Conservation (phyloP, 2,888 invertebrate species). For the Athripsodes cinereus region DNA sequence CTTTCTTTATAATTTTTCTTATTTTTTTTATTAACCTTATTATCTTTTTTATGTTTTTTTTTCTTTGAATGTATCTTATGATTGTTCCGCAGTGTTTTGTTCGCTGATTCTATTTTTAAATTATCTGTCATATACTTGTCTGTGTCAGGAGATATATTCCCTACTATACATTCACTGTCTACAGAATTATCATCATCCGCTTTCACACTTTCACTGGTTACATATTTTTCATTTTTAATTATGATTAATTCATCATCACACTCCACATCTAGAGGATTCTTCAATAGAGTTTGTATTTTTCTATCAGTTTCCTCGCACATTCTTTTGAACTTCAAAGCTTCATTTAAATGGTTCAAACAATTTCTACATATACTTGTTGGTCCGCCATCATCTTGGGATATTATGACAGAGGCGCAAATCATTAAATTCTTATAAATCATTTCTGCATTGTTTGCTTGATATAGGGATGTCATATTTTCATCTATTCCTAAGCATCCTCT, state of each 20-base stretch:
- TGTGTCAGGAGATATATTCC: conserved; percentile 10
- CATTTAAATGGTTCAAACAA: conserved; percentile 14
- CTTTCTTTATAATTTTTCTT: conserved; percentile 9
- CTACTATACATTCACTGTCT: conserved; percentile 17
- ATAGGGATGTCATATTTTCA: conserved; percentile 17
- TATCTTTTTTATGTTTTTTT: neutral
- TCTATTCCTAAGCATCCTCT: conserved; percentile 13
- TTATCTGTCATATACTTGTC: conserved; percentile 15
- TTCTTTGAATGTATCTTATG: neutral
- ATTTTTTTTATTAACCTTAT: conserved; percentile 9
- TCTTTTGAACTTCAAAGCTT: conserved; percentile 18
- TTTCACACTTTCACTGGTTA: conserved; percentile 13
- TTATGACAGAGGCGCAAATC: conserved; percentile 9
- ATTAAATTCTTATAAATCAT: conserved; percentile 16
- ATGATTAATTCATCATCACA: neutral
- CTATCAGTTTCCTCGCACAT: conserved; percentile 18
- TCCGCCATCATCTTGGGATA: conserved; percentile 19
- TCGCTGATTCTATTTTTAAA: conserved; percentile 16
- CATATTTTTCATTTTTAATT: neutral
- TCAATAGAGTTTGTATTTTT: conserved; percentile 9
- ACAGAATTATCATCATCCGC: conserved; percentile 12
- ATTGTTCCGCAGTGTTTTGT: neutral
- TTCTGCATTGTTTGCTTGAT: conserved; percentile 9
- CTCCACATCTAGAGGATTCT: too few relatives aligned
- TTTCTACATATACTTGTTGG: conserved; percentile 19